Base-by-base conservation (phyloP, 2,888 invertebrate species). In the Apodemia zela region DNA sequence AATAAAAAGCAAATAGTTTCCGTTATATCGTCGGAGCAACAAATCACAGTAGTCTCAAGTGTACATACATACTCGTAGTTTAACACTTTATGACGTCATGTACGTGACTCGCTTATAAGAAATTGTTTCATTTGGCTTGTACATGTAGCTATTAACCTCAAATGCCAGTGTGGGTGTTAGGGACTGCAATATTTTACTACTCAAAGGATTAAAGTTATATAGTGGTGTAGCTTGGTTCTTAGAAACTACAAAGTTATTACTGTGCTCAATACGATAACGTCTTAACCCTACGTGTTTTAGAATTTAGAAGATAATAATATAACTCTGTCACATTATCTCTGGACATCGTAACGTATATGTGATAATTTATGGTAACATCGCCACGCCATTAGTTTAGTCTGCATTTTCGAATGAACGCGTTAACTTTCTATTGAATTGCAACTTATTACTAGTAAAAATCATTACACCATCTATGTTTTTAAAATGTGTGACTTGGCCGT, bases 51-150 rank as follows among this genome's bases (percentile, higher is more conserved):
- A 45, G 42, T 45, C 42, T 45, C 42, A 45, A 45, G n/a, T 45
- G 42, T 45, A 45, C 33, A 33, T 6, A 33, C 33, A 33, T 7
- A 33, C 33, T 15, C n/a, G 2, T 18, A 51, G 51, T 21, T 51
- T 7, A 18, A 51, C 18, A 21, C 51, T 21, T 51, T 51, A 51
- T 51, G 51, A 25, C 13, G 13, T 51, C 42, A 15, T 15, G 42
- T 15, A 21, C 51, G 51, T 51, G 51, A 51, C 51, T 51, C 51
- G 51, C 51, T 51, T 51, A 51, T 51, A 51, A 51, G 51, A 51
- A 42, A 51, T 51, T 18, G 51, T 51, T 51, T 51, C 51, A 51
- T 51, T 51, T 51, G 51, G 51, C 21, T 51, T 21, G 51, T 51
- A 51, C 25, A 51, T 21, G 51, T 21, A 18, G 51, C 51, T 51